phyloP scores from a whole-genome alignment of 2,113 vertebrate species.

The Lycaon pictus region DNA sequence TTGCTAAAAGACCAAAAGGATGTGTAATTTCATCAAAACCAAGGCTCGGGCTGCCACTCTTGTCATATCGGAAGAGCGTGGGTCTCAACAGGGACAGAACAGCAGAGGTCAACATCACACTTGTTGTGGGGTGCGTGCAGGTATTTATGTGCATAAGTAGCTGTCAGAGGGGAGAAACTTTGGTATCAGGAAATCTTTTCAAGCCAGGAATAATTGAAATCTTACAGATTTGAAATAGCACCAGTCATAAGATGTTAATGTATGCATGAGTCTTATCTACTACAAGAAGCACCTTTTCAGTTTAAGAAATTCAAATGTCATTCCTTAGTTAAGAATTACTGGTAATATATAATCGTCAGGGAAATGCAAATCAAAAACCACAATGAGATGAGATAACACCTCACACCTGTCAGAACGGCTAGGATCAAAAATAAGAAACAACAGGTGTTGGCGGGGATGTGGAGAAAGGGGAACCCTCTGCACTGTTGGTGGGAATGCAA shows the following conservation, averaged over 20 bases:
- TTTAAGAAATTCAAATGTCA: background rate
- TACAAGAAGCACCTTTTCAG: background rate
- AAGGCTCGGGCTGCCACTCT: rapidly evolving
- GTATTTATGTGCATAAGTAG: rapidly evolving
- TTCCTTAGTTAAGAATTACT: background rate
- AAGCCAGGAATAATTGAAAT: background rate
- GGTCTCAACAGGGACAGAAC: background rate
- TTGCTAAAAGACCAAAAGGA: background rate
- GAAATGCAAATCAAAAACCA: background rate
- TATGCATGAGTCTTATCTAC: rapidly evolving
- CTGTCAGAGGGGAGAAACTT: background rate
- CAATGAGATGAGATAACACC: background rate
- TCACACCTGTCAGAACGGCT: background rate
- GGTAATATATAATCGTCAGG: background rate
- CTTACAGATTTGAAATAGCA: background rate
- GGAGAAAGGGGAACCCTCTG: background rate
- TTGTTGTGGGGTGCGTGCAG: rapidly evolving
- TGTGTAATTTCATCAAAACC: too few relatives aligned
- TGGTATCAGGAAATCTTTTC: background rate
- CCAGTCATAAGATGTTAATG: background rate
- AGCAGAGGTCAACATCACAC: too few relatives aligned
- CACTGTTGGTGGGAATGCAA: background rate
- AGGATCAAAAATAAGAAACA: too few relatives aligned
- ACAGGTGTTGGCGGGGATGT: rapidly evolving
- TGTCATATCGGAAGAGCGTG: rapidly evolving